Evolutionary conservation across 2,113 vertebrate species (phyloP), one percentile per base, ranked within the genome.

Genomic region (Lipotes vexillifer): DNA sequence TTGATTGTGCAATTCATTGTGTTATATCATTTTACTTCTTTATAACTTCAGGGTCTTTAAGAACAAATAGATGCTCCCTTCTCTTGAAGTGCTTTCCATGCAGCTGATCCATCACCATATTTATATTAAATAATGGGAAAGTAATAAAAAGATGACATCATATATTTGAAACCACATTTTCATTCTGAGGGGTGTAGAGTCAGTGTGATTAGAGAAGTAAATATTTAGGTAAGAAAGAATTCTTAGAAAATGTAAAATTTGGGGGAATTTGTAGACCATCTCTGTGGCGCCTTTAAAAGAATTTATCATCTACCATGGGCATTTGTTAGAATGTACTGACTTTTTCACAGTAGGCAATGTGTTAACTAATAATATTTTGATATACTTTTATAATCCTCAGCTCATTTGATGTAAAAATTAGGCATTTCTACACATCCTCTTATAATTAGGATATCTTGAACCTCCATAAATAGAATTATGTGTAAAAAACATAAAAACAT

Each of bases 161-260:
- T 41, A 36, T 92, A 92, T 96, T 90, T 93, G 55, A 88, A 97
- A 68, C 44, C 46, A 31, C 12, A 81, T 23, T 82, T 95, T 23
- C 38, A 72, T 61, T 14, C 5, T 63, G 5, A 80, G 8, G n/a
- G 6, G 0, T 75, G 1, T 36, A 75, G 12, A 41, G 3, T 93
- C 9, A 33, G 31, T 18, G 13, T 57, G 10, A 59, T 46, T 31
- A 80, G 8, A 49, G 13, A 88, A 49, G 44, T 85, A 75, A 81
- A 92, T 55, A 78, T 66, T 52, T 75, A 74, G 14, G 4, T 15
- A 91, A 66, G 9, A 74, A 82, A 29, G 20, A 61, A 7, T 59
- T 85, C 21, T 69, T 80, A 14, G 33, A 75, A 82, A 25, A 65
- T 63, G 5, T 31, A 44, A 14, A 36, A 57, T 93, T 84, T 57